These are phyloP conservation scores for Bufo gargarizans DNA, from an alignment of 2,113 vertebrate genomes.

Conservation along the genomic window DNA sequence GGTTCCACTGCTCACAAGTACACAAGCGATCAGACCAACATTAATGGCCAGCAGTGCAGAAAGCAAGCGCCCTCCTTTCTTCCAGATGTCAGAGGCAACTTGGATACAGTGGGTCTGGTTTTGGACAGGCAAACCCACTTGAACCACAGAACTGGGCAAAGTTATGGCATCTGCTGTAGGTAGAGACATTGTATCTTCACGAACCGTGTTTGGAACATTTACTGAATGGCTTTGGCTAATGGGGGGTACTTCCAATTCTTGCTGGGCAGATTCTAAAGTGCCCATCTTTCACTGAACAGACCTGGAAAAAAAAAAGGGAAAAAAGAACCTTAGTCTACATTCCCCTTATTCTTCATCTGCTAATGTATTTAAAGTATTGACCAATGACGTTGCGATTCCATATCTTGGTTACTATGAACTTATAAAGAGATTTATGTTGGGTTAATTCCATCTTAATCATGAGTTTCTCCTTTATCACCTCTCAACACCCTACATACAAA, in stretches of 20 bases:
- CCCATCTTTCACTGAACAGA: slow-evolving; percentile 26
- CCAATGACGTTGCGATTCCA: slow-evolving; percentile 21
- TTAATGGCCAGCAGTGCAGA: slow-evolving; percentile 73
- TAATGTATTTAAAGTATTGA: not conserved
- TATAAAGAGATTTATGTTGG: slow-evolving; percentile 24
- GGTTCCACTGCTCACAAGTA: slow-evolving; percentile 70
- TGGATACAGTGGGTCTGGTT: not conserved
- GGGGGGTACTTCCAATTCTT: slow-evolving; percentile 11
- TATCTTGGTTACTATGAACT: not conserved
- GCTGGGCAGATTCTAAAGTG: not conserved
- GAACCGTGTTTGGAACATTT: not conserved
- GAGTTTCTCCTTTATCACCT: slow-evolving; percentile 32
- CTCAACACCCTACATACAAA: slow-evolving; percentile 8
- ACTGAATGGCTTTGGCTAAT: not conserved
- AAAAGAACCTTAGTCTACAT: not conserved
- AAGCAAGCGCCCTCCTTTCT: slow-evolving; percentile 67
- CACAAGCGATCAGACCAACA: slow-evolving; percentile 70
- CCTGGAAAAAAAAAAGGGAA: slow-evolving; percentile 12
- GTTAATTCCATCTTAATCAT: slow-evolving; percentile 35
- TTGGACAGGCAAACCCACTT: not conserved
- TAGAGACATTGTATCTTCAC: not conserved
- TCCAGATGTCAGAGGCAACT: slow-evolving; percentile 42
- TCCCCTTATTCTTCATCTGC: not conserved
- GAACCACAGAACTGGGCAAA: not conserved
- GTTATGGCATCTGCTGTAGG: not conserved